phyloP scores from a whole-genome alignment of 1,140 invertebrate species.

The Carposina sasakii region DNA sequence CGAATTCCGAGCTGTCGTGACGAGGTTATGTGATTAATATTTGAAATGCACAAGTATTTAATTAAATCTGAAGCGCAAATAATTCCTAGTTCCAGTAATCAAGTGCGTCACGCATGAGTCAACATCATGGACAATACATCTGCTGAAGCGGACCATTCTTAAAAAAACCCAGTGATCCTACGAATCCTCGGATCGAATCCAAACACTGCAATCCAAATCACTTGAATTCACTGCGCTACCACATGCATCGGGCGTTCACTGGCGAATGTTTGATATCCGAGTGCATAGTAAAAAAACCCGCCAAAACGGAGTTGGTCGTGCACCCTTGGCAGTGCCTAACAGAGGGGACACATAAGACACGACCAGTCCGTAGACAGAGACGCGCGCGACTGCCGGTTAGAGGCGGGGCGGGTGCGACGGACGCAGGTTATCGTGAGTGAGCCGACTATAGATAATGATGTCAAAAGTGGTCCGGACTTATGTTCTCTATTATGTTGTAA shows the following conservation, averaged over 20 bases:
- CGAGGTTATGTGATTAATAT: too few species aligned
- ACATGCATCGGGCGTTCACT: constrained; percentile 23
- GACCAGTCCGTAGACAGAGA: constrained; percentile 38
- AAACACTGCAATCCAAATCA: constrained; percentile 70
- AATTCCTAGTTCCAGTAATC: constrained; percentile 58
- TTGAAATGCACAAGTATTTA: too few species aligned
- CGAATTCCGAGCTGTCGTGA: too few species aligned
- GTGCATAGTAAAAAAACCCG: constrained; percentile 53
- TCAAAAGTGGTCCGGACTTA: constrained; percentile 71
- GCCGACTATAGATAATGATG: constrained; percentile 69
- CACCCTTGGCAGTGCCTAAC: constrained; percentile 29
- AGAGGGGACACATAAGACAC: constrained; percentile 18
- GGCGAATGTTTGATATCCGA: constrained; percentile 45
- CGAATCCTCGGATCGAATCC: constrained; percentile 57
- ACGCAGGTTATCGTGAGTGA: constrained; percentile 65
- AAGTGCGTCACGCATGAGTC: constrained; percentile 67
- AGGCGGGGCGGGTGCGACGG: constrained; percentile 52
- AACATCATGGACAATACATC: constrained; percentile 64
- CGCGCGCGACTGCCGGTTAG: constrained; percentile 53
- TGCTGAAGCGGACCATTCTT: constrained; percentile 43
- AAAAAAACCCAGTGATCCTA: constrained; percentile 48
- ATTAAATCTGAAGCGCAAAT: too few species aligned
- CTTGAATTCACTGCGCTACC: constrained; percentile 52
- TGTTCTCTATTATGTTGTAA: constrained; percentile 68
- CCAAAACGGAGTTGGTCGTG: constrained; percentile 49